Base-by-base conservation (phyloP, 2,113 vertebrate genomes). In the Elaphurus davidianus region DNA sequence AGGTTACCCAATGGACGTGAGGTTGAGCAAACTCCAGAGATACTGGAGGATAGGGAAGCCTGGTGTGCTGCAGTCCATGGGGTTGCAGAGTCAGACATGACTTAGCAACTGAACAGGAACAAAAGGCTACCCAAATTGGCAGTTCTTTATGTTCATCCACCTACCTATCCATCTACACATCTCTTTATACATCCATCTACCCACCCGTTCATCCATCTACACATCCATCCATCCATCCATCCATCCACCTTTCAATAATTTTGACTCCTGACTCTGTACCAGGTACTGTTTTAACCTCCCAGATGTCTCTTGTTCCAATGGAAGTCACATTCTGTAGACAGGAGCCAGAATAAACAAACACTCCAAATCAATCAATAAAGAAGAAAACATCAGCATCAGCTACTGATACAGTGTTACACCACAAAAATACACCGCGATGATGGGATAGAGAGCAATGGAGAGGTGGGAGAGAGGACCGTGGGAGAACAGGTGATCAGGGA, bases 201-300 rank as follows among this genome's bases (percentile, higher is more conserved):
- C 10, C 11, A 36, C 7, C 43, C 7, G 30, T 28, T 17, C 28
- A 40, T 25, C 27, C 8, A 43, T 28, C 16, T 9, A 36, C 23
- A 9, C 36, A 27, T 25, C 60, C 54, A 43, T 19, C n/a, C 7
- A 45, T 59, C 13, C 40, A n/a, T 27, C n/a, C n/a, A 13, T 50
- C 55, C 67, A 28, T 45, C 81, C 4, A 92, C 28, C 28, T 91
- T 86, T 62, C 33, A 86, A 67, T 88, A 74, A 45, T 76, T 87
- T 28, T 86, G 78, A 33, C 27, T 45, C 36, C 7, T 6, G 5
- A 54, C 40, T 84, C n/a, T 74, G 13, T 82, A 47, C 83, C 67
- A 89, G 33, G 19, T 36, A 40, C 67, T 25, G 6, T 47, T 76
- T 78, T 19, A 81, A 23, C 33, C 76, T 67, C 47, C 59, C 23